Conservation (phyloP, 2,113 vertebrate species). For the Aspiorhynchus laticeps region DNA sequence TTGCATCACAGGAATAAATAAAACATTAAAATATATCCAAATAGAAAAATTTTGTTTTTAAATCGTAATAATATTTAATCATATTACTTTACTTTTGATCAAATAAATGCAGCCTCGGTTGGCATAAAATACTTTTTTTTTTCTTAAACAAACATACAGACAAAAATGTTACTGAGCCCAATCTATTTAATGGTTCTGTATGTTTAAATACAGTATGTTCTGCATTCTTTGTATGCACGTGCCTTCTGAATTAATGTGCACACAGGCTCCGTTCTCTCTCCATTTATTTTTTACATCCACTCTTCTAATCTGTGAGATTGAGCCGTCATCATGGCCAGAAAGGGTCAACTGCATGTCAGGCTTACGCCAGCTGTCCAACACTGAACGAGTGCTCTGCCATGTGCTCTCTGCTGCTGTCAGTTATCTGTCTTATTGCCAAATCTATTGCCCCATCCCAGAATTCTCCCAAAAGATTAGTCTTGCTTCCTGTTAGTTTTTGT, state of each 20-base stretch:
- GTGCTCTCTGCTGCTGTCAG: neutral
- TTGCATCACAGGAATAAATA: neutral
- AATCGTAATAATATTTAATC: neutral
- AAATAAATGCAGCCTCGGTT: neutral
- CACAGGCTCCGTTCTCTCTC: neutral
- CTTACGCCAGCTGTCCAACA: constrained; percentile 24
- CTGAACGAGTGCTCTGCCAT: neutral
- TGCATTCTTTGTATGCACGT: neutral
- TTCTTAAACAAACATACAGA: neutral
- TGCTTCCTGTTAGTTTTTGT: neutral
- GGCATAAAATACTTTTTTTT: neutral
- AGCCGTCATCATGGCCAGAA: neutral
- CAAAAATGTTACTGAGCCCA: neutral
- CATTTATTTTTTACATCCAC: neutral
- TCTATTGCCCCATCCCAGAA: neutral
- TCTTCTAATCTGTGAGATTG: constrained; percentile 34
- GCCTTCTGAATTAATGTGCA: neutral
- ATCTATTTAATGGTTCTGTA: neutral
- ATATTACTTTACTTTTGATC: neutral
- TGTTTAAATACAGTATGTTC: neutral
- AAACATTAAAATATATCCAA: neutral
- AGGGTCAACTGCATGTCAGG: constrained; percentile 17
- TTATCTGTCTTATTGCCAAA: neutral
- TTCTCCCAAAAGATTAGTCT: neutral
- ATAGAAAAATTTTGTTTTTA: neutral